Evolutionary conservation across 2,797 vertebrate species (phyloP).

Genomic region (Pipistrellus pipistrellus): DNA sequence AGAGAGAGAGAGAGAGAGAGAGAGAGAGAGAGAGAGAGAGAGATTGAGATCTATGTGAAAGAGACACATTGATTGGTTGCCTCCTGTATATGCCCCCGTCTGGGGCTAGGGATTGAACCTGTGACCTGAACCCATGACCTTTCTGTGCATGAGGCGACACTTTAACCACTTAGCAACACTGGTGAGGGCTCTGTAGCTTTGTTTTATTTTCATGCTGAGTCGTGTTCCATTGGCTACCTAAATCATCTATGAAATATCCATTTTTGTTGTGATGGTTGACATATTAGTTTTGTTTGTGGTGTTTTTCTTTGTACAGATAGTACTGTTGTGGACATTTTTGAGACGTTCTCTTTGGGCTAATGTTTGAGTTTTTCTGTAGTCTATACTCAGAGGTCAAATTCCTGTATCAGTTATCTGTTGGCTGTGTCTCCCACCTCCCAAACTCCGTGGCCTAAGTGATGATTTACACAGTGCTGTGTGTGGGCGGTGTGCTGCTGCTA

Average conservation of each 20-base stretch:
- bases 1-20: too few relatives aligned
- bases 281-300: background rate
- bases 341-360: background rate
- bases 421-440: background rate
- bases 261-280: background rate
- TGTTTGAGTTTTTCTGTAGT: conserved; percentile 35
- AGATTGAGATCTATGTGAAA: background rate
- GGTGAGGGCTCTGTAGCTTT: background rate
- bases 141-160: background rate
- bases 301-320: conserved; percentile 26
- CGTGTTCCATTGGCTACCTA: background rate
- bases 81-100: background rate
- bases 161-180: background rate
- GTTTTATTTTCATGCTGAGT: background rate
- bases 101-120: background rate
- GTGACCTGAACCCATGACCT: background rate
- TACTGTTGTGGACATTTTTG: background rate
- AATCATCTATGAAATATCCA: background rate
- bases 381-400: conserved; percentile 2
- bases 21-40: too few relatives aligned
- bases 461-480: background rate
- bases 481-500: background rate
- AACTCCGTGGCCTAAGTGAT: conserved; percentile 24
- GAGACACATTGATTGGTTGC: background rate
- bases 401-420: background rate